Evolutionary conservation across 2,888 invertebrate species (phyloP).

Genomic region (Minunthozetes semirufus): DNA sequence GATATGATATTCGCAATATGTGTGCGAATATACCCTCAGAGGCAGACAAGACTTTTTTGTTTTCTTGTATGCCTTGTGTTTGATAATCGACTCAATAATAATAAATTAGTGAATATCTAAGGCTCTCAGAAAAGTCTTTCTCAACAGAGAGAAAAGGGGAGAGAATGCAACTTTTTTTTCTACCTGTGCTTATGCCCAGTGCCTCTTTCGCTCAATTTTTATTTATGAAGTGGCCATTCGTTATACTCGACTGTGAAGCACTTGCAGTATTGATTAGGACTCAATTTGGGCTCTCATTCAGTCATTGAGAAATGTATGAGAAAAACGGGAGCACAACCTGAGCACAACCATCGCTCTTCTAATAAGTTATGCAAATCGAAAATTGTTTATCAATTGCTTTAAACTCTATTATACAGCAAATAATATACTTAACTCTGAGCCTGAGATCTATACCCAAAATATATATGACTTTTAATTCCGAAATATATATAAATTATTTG

Average conservation of each 20-base stretch:
- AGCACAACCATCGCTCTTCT: constrained; percentile 8
- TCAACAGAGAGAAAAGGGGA: not conserved
- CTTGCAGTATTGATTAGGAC: constrained; percentile 27
- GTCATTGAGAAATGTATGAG: not conserved
- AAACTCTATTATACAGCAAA: too few relatives aligned
- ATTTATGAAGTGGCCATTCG: constrained; percentile 26
- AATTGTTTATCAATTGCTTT: constrained; percentile 6
- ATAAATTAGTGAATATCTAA: constrained; percentile 21
- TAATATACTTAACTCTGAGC: too few relatives aligned
- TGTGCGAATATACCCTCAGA: not conserved
- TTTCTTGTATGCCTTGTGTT: not conserved
- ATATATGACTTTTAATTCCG: too few relatives aligned
- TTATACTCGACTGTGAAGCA: constrained; percentile 1
- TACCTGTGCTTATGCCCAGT: not conserved
- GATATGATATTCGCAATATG: not conserved
- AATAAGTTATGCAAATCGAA: constrained; percentile 24
- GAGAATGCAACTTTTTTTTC: not conserved
- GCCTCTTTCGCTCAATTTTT: not conserved
- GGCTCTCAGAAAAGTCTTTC: not conserved
- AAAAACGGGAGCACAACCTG: constrained; percentile 22
- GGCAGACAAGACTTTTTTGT: constrained; percentile 22
- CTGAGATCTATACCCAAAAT: too few relatives aligned
- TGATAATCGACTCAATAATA: constrained; percentile 21
- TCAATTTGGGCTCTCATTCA: constrained; percentile 12
- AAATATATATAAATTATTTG: too few relatives aligned